Evolutionary conservation across 2,797 vertebrate species (phyloP), one percentile per base, ranked within the genome.

Genomic region (Cichlasoma orientale): DNA sequence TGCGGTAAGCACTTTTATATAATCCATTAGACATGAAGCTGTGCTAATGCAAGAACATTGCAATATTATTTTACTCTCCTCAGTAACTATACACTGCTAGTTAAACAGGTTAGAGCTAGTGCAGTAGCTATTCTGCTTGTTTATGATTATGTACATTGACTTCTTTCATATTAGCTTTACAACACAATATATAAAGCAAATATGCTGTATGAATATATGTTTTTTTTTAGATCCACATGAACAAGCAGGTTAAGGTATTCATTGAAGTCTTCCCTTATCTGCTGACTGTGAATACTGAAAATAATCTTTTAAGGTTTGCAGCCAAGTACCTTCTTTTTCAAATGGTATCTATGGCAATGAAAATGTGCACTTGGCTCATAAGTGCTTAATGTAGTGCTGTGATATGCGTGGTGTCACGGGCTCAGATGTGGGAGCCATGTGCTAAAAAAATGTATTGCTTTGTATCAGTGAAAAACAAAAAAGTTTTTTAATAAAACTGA

Each of bases 261-360:
- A 19, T 14, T 56, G 5, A 58, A 52, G 7, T 52, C 8, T 12
- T 36, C 11, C 19, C 77, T 59, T 44, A 59, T 56, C 31, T 16
- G 31, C 72, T 61, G 4, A 59, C 54, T 63, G 6, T 41, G 59
- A 7, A 71, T 75, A 53, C 36, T 73, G 38, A 61, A 74, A 74
- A 2, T 18, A 55, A 50, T 78, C 38, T 38, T 78, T 76, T 54
- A 54, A 78, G 13, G 52, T 79, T 80, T 82, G 31, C 47, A 72
- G 53, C 47, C 29, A 29, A 69, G 47, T 14, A 77, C 74, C 27
- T 16, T 79, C 31, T 78, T 66, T 52, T 52, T 52, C 56, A 70
- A 36, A 36, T 80, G 52, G 75, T 88, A 80, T 86, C 83, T 75
- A 78, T 84, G 77, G 44, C 66, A 85, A 85, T 90, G 25, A 87